Conservation (phyloP, 2,888 invertebrate species). For the Phasia obesa region DNA sequence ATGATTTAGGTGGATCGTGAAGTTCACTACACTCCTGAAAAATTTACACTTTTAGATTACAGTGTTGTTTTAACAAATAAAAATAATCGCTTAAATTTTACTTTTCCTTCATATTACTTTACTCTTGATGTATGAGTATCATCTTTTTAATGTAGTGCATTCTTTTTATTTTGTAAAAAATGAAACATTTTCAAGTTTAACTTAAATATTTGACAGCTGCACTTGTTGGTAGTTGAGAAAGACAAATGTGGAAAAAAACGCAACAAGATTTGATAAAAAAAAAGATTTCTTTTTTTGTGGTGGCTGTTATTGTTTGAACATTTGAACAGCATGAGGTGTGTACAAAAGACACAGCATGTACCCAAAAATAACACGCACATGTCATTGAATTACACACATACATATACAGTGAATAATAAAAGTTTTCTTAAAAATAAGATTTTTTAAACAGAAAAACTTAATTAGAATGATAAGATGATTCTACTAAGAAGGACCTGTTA, state of each 20-base stretch:
- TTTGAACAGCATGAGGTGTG: constrained; percentile 65
- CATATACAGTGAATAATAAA: constrained; percentile 12
- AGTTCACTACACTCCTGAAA: background rate
- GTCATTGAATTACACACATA: constrained; percentile 63
- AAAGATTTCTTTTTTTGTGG: constrained; percentile 34
- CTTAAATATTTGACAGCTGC: constrained; percentile 70
- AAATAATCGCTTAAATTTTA: background rate
- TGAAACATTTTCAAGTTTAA: constrained; percentile 57
- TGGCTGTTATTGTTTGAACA: constrained; percentile 63
- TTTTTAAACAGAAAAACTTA: background rate
- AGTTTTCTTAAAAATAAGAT: background rate
- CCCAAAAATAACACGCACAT: constrained; percentile 68
- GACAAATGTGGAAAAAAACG: constrained; percentile 30
- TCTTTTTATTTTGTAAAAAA: constrained; percentile 16
- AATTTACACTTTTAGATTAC: background rate
- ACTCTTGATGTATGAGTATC: background rate
- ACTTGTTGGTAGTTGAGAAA: constrained; percentile 54
- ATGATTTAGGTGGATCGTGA: background rate
- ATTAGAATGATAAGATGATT: background rate
- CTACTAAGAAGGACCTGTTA: no score
- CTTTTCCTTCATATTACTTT: background rate
- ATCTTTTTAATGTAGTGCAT: constrained; percentile 10
- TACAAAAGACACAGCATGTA: constrained; percentile 58
- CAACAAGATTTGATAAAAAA: constrained; percentile 57
- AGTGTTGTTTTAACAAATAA: background rate